Conservation (phyloP, 2,888 invertebrate genomes). For the Tetragonisca angustula region DNA sequence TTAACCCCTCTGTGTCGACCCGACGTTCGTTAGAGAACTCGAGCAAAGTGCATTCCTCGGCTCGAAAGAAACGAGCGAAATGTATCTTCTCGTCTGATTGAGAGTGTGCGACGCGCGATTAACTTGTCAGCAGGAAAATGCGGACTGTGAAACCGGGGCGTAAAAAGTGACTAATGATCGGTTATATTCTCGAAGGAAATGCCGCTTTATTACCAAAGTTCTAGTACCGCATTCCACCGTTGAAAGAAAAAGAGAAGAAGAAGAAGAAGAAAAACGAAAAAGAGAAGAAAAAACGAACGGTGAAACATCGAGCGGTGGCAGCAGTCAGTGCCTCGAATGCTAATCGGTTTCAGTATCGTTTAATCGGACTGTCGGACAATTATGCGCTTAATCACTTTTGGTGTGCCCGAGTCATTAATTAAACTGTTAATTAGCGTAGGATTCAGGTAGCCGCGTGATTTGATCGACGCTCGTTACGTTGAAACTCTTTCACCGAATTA, state of each 20-base stretch:
- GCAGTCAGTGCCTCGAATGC: not conserved
- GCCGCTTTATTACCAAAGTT: conserved; percentile 13
- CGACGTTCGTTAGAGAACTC: not conserved
- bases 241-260: not conserved
- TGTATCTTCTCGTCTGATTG: not conserved
- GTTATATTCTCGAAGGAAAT: not conserved
- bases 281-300: not conserved
- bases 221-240: conserved; percentile 3
- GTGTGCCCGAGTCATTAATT: conserved; percentile 1
- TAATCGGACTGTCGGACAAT: not conserved
- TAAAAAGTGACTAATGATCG: conserved; percentile 2
- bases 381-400: not conserved
- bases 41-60: not conserved
- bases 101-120: not conserved
- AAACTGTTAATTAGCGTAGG: not conserved
- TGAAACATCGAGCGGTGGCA: not conserved
- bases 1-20: not conserved
- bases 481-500: not conserved
- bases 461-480: not conserved
- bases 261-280: too few species aligned
- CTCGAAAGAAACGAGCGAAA: not conserved
- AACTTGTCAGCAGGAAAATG: conserved; percentile 6
- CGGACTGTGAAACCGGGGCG: not conserved
- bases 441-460: not conserved
- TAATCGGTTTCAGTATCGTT: not conserved